phyloP scores from a whole-genome alignment of 2,113 vertebrate genomes.

The Charina bottae region DNA sequence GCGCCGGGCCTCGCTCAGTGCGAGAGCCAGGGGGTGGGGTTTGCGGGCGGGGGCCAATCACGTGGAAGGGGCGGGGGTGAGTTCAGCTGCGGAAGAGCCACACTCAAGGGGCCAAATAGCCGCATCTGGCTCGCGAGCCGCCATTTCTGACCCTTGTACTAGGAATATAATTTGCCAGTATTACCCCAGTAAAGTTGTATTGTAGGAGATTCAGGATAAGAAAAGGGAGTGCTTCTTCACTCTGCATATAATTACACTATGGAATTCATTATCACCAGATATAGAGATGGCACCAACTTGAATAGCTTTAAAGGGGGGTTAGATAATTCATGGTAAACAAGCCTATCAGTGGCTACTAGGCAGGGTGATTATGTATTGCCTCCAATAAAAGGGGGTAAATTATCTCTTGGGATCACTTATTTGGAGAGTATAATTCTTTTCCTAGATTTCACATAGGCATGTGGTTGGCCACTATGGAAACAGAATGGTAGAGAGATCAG shows the following conservation, averaged over 20 bases:
- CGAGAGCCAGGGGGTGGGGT: too few relatives aligned
- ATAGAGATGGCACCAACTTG: background rate
- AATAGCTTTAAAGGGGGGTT: background rate
- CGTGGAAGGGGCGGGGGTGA: too few relatives aligned
- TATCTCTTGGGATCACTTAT: background rate
- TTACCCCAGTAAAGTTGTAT: background rate
- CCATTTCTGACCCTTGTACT: too few relatives aligned
- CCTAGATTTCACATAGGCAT: background rate
- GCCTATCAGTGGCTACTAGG: background rate
- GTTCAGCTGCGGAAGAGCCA: too few relatives aligned
- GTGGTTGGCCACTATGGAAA: background rate
- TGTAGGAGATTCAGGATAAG: background rate
- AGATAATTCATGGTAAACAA: background rate
- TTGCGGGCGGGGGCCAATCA: too few relatives aligned
- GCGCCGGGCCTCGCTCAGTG: too few relatives aligned
- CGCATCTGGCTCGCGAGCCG: too few relatives aligned
- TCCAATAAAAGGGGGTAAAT: background rate
- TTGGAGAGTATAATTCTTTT: background rate
- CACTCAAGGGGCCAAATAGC: too few relatives aligned
- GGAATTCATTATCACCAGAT: background rate
- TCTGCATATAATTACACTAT: background rate
- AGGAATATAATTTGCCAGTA: background rate
- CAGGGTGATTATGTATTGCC: background rate
- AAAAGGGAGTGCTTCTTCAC: background rate
- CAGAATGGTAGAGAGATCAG: background rate